Evolutionary conservation across 2,888 invertebrate genomes (phyloP), one percentile per base, ranked within the genome.

Genomic region (Peribatodes rhomboidaria): DNA sequence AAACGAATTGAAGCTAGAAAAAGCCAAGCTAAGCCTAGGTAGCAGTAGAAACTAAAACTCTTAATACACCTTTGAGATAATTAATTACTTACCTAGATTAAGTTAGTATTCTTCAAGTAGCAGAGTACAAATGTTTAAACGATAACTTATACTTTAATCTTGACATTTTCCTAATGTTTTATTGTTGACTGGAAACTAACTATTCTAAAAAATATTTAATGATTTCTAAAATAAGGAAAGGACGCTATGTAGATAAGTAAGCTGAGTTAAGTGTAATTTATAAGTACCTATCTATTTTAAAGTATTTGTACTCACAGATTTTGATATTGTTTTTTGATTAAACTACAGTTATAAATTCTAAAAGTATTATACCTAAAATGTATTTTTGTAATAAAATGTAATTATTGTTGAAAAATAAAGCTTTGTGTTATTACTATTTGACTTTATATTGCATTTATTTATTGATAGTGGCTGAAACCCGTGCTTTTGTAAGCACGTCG

Each of bases 1-100:
- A 96, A 96, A 74, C 94, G 98, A 74, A 96, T 97, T 73, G 97
- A 97, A 88, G 93, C 95, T 37, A 94, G 96, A 63, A 93, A 92
- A 76, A 88, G 71, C 58, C 90, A 90, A 72, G 76, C 87, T 6
- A 93, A 92, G 75, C 83, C 83, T 77, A 91, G 92, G 81, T 92
- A 91, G 86, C 88, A 78, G 50, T 59, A 37, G 56, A 11, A 50
- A 35, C 35, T 35, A 35, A 31, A 49, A 31, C 2, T 14, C 31
- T 8, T 27, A 27, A 31, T 14, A 58, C 18, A 42, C n/a, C 22
- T 13, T 11, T 31, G 11, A 27, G 11, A 42, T 41, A 54, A 31
- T 31, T 31, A 33, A 33, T 11, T 1, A 33, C n/a, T n/a, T 49
- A 49, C 10, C 39, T 42, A 42, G 42, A 42, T 2, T 55, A 42